phyloP scores from a whole-genome alignment of 2,113 vertebrate genomes.

The Heterocephalus glaber region DNA sequence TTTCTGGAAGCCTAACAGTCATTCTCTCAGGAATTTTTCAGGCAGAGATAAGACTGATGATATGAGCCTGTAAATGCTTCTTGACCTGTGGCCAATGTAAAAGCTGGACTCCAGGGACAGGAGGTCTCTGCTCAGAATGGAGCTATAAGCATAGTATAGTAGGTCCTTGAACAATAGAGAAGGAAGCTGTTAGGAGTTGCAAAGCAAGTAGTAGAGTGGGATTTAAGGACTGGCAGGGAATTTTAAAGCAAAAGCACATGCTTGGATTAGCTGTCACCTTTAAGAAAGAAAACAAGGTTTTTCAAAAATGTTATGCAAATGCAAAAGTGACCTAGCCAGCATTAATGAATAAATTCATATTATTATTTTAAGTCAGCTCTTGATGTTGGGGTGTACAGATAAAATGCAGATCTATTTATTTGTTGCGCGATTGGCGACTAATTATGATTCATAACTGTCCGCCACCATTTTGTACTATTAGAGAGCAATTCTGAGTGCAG shows the following conservation, averaged over 20 bases:
- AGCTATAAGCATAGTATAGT: neutral
- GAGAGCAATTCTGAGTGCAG: constrained; percentile 72
- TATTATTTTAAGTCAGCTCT: neutral
- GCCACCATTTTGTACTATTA: constrained; percentile 73
- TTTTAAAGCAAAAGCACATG: constrained; percentile 49
- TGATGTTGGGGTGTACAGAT: neutral
- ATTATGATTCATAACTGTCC: constrained; percentile 84
- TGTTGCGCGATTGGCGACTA: constrained; percentile 63
- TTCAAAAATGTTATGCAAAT: constrained; percentile 44
- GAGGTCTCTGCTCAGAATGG: neutral
- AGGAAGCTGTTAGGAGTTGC: neutral
- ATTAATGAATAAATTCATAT: constrained; percentile 34
- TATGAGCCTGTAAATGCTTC: constrained; percentile 37
- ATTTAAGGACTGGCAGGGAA: neutral
- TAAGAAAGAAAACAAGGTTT: constrained; percentile 42
- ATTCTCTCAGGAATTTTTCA: constrained; percentile 10
- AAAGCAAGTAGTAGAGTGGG: neutral
- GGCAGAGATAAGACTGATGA: neutral
- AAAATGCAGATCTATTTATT: constrained; percentile 66
- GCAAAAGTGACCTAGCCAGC: neutral
- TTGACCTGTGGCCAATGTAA: constrained; percentile 47
- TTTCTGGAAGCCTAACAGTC: neutral
- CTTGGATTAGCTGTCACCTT: constrained; percentile 55
- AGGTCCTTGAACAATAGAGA: neutral
- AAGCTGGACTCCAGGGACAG: neutral